Percentiles rank a stretch among this genome's conserved stretches.
Conservation (phyloP, 2,888 invertebrate species). For the Elmis aenea region DNA sequence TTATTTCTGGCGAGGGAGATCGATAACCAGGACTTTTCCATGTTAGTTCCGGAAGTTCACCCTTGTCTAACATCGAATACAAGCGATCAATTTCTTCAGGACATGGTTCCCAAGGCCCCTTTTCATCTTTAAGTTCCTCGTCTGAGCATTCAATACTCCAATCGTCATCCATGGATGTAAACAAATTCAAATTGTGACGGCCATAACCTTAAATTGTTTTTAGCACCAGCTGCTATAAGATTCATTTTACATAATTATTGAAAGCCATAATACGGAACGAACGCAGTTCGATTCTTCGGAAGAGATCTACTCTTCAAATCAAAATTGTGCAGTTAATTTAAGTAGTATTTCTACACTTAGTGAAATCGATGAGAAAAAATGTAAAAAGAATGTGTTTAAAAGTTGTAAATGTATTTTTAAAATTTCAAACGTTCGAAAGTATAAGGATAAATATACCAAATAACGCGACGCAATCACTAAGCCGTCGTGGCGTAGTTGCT, state of each 20-base stretch:
- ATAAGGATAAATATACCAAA: too few species aligned
- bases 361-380: too few species aligned
- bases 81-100: constrained; percentile 66
- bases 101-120: constrained; percentile 61
- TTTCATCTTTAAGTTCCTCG: constrained; percentile 54
- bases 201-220: not conserved
- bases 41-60: constrained; percentile 61
- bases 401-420: too few species aligned
- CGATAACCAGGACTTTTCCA: constrained; percentile 81
- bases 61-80: constrained; percentile 66
- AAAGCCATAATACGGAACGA: not conserved
- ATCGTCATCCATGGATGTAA: constrained; percentile 46
- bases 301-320: too few species aligned
- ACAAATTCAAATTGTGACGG: constrained; percentile 1
- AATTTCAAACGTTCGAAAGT: too few species aligned
- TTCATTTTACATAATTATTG: constrained; percentile 4
- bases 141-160: constrained; percentile 65
- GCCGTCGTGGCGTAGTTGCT: too few species aligned
- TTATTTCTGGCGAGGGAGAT: constrained; percentile 63
- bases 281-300: too few species aligned
- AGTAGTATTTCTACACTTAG: too few species aligned
- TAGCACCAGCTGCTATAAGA: too few species aligned
- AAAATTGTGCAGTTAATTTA: too few species aligned
- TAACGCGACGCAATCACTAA: too few species aligned
- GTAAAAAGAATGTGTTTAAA: too few species aligned